Conservation (phyloP, 2,797 vertebrate species). For the Gastrophryne carolinensis region DNA sequence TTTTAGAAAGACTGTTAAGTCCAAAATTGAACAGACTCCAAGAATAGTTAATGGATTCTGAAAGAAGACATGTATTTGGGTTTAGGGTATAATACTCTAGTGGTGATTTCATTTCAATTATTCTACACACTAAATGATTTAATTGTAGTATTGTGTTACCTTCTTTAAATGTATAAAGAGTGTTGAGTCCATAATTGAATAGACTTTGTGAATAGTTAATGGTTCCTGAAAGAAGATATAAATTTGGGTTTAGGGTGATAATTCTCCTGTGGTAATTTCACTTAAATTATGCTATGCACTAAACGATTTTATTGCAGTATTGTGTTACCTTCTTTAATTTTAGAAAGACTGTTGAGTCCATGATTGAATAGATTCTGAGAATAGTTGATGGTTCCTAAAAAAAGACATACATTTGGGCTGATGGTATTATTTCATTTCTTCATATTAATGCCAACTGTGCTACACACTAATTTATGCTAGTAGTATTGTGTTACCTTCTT, state of each 20-base stretch:
- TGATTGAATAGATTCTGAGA: not conserved
- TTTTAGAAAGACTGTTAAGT: not conserved
- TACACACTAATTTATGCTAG: no score
- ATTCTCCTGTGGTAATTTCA: no score
- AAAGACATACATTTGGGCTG: not conserved
- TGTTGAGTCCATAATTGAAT: not conserved
- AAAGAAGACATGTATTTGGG: not conserved
- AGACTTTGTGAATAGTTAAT: not conserved
- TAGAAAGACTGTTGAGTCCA: not conserved
- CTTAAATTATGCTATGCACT: no score
- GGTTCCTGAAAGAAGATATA: not conserved
- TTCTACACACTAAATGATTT: not conserved
- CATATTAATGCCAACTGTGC: no score
- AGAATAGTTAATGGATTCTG: not conserved
- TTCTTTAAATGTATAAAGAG: not conserved
- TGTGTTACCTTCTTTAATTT: not conserved
- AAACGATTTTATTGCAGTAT: no score
- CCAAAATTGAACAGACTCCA: not conserved
- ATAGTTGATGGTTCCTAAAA: not conserved
- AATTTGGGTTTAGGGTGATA: no score
- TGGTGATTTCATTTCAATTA: not conserved
- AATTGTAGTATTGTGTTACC: not conserved
- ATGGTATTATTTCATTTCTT: no score
- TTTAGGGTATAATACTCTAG: not conserved
- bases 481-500: constrained; percentile 21